phyloP scores from a whole-genome alignment of 2,888 invertebrate genomes.

The Drosophila eohydei region DNA sequence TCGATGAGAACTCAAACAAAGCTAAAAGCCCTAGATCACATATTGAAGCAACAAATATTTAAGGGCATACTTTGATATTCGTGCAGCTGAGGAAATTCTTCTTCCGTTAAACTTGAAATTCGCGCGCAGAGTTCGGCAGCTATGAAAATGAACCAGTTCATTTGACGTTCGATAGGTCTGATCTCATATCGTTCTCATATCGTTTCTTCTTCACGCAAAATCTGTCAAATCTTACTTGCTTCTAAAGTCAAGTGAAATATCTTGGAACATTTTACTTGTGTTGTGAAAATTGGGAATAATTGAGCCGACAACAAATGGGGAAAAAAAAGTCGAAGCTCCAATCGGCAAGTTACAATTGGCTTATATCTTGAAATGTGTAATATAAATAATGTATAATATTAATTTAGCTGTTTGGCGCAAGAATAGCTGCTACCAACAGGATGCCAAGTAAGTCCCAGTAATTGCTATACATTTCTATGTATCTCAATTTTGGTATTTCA shows the following conservation, averaged over 20 bases:
- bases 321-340: background rate
- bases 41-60: background rate
- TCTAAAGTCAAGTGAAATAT: background rate
- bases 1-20: background rate
- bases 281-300: too few species aligned
- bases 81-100: too few species aligned
- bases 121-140: background rate
- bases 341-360: background rate
- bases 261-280: background rate
- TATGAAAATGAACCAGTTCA: background rate
- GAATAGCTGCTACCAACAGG: background rate
- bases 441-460: background rate
- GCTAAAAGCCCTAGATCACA: background rate
- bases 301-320: background rate
- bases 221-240: background rate
- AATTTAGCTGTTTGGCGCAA: background rate
- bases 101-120: background rate
- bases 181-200: background rate
- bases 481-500: too few species aligned
- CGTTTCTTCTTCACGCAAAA: too few species aligned
- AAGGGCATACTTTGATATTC: constrained; percentile 5
- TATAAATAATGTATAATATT: background rate
- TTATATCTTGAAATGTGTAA: background rate
- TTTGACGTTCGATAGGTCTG: background rate
- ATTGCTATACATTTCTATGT: too few species aligned